These are phyloP conservation scores for Ptychodera flava DNA, from an alignment of 35 echinoderm and acorn worm species.

Conservation along the genomic window DNA sequence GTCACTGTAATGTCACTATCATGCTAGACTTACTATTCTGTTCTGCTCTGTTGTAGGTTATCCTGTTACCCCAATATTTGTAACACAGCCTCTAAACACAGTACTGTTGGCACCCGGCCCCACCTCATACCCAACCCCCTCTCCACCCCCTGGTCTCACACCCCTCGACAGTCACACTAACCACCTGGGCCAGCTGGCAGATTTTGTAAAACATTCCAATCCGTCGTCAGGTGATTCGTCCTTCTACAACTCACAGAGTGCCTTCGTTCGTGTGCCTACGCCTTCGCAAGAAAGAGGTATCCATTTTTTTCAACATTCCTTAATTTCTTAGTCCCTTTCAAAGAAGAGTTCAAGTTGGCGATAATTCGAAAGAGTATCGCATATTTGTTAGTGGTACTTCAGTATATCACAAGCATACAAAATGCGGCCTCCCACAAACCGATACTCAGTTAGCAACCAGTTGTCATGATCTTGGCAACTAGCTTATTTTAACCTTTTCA, in stretches of 20 bases:
- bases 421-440: too few relatives aligned
- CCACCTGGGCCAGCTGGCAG: neutral
- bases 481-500: too few relatives aligned
- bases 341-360: neutral
- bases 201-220: neutral
- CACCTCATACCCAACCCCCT: constrained; percentile 10
- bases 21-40: too few relatives aligned
- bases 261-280: constrained; percentile 14
- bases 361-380: too few relatives aligned
- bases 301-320: neutral
- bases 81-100: constrained; percentile 21
- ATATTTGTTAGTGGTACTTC: too few relatives aligned
- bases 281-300: constrained; percentile 25
- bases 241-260: neutral
- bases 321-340: neutral
- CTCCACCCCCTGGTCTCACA: constrained; percentile 70
- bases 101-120: constrained; percentile 21
- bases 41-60: too few relatives aligned
- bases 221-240: neutral
- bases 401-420: too few relatives aligned
- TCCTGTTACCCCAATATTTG: constrained; percentile 29
- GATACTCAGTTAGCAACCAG: too few relatives aligned
- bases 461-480: constrained; percentile 3
- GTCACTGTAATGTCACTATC: too few relatives aligned
- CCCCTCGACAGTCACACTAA: constrained; percentile 40